phyloP scores from a whole-genome alignment of 1,140 invertebrate genomes.

The Diuraphis noxia region DNA sequence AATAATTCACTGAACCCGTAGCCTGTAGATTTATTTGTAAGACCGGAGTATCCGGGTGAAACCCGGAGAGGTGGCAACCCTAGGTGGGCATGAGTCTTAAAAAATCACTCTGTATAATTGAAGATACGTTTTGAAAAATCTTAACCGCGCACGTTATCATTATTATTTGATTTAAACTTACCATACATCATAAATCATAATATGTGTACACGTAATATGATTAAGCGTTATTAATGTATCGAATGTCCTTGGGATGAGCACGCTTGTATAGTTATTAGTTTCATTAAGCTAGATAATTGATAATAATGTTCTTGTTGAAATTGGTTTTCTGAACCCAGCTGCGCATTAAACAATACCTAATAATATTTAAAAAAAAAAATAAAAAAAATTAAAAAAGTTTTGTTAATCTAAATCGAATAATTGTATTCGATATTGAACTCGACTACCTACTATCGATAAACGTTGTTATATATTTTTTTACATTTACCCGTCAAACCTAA shows the following conservation, averaged over 20 bases:
- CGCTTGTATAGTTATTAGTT: neutral
- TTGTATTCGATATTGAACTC: neutral
- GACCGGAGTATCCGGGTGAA: too few relatives aligned
- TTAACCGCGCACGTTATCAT: neutral
- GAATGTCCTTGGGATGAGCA: neutral
- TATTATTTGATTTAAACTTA: neutral
- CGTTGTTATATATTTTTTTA: neutral
- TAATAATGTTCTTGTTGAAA: neutral
- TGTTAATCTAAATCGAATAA: neutral
- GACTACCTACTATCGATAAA: neutral
- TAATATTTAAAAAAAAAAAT: too few relatives aligned
- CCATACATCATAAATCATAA: neutral
- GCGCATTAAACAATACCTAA: neutral
- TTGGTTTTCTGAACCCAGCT: neutral
- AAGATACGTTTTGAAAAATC: neutral
- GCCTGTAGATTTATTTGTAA: too few relatives aligned
- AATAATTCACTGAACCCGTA: too few relatives aligned
- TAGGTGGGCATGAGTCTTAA: too few relatives aligned
- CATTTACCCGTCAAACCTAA: neutral
- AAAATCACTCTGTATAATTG: too few relatives aligned
- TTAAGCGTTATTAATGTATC: neutral
- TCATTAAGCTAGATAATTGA: slow-evolving; percentile 3
- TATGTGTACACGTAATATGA: neutral
- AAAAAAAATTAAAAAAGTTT: neutral
- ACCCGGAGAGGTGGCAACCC: too few relatives aligned